Evolutionary conservation across 2,113 vertebrate genomes (phyloP), one percentile per base, ranked within the genome.

Genomic region (Pollachius pollachius): DNA sequence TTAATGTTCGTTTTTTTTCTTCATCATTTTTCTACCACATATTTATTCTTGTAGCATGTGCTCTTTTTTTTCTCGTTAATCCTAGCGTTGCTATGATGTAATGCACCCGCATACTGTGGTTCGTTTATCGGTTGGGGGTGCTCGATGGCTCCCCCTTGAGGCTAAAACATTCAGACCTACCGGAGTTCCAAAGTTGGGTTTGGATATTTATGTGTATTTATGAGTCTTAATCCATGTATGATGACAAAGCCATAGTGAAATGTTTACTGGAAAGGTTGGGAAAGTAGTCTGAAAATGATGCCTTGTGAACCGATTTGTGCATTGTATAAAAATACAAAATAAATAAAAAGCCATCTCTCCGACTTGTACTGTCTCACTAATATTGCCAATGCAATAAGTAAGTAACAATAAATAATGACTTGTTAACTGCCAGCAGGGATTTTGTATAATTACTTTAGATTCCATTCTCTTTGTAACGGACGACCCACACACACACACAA

Each of bases 21-120:
- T 73, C 81, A 73, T 18, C 4, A 34, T 76, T 81, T 77, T 83
- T 82, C 56, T 87, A 83, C 72, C 82, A 78, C 69, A 57, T 88
- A 87, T 89, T 88, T 87, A 87, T 89, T 88, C 77, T 78, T 68
- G 30, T 61, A 69, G 87, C 89, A 90, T 90, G 84, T 79, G 61
- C 79, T 84, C 70, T 70, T 79, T 86, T 77, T 85, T 83, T 65
- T 69, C 81, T n/a, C 64, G 70, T 80, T 81, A 84, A 86, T 80
- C 76, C 52, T 80, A 18, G 67, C 58, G 67, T 79, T 76, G 41
- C 41, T 77, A 21, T 62, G 54, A 72, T 72, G 74, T 30, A 34
- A 48, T 75, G 41, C 57, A 70, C 67, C 75, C 65, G 18, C 67
- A 52, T 71, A 78, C 72, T 77, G 71, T 74, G 71, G 70, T 67